phyloP scores from a whole-genome alignment of 1,140 invertebrate species.

The Brachionus asplanchnoidis region DNA sequence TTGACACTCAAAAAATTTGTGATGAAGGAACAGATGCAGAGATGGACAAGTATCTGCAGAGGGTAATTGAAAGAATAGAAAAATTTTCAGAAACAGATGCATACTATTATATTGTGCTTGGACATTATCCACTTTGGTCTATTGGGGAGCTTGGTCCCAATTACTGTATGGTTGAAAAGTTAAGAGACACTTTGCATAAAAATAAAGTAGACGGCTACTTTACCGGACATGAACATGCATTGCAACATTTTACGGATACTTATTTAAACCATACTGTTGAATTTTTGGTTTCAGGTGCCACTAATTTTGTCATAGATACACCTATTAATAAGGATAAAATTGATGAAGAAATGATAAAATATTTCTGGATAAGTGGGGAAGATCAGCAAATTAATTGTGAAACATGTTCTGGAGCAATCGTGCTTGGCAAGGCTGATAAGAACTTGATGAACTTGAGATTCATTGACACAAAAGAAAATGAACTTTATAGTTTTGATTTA shows the following conservation, averaged over 20 bases:
- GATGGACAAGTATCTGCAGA: not conserved
- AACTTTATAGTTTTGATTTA: slow-evolving; percentile 1
- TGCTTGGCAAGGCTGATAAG: not conserved
- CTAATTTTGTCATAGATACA: not conserved
- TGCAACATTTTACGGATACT: slow-evolving; percentile 46
- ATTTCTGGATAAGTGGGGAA: not conserved
- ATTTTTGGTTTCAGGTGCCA: not conserved
- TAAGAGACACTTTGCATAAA: slow-evolving; percentile 56
- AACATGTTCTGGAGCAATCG: slow-evolving; percentile 3
- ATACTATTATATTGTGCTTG: slow-evolving; percentile 4
- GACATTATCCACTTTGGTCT: slow-evolving; percentile 57
- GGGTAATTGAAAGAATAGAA: not conserved
- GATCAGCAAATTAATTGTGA: not conserved
- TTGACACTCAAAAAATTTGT: slow-evolving; percentile 11
- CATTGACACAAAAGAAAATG: not conserved
- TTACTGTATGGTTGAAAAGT: slow-evolving; percentile 52
- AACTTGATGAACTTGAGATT: not conserved
- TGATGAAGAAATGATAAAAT: not conserved
- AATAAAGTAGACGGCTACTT: slow-evolving; percentile 59
- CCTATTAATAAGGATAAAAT: slow-evolving; percentile 10
- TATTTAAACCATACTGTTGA: not conserved
- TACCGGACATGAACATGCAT: slow-evolving; percentile 59
- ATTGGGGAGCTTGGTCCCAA: slow-evolving; percentile 58
- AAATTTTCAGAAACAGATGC: not conserved
- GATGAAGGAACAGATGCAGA: not conserved